Conservation (phyloP, 2,797 vertebrate species). For the Meriones psammophilus region DNA sequence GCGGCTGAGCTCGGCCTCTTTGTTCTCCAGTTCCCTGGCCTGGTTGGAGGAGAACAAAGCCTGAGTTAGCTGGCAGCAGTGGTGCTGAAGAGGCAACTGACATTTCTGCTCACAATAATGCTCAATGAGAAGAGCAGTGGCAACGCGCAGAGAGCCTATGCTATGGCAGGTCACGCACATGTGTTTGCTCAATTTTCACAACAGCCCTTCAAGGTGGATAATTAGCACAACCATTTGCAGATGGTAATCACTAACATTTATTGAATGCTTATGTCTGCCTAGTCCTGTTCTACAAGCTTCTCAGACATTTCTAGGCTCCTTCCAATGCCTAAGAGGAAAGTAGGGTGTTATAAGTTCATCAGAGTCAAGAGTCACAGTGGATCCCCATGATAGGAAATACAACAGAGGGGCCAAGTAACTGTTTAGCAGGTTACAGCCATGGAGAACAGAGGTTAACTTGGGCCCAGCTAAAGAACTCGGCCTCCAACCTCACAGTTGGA, state of each 20-base stretch:
- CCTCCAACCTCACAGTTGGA: not conserved
- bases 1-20: conserved; percentile 91
- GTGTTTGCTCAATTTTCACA: conserved; percentile 20
- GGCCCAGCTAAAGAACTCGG: not conserved
- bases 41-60: conserved; percentile 84
- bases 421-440: not conserved
- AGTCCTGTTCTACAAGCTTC: not conserved
- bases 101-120: conserved; percentile 21
- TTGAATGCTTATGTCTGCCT: conserved; percentile 26
- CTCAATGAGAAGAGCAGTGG: not conserved
- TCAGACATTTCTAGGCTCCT: not conserved
- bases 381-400: not conserved
- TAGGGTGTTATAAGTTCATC: not conserved
- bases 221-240: not conserved
- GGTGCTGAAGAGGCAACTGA: not conserved
- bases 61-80: conserved; percentile 42
- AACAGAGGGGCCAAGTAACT: not conserved
- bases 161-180: not conserved
- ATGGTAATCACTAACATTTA: conserved; percentile 8
- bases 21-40: conserved; percentile 92
- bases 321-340: not conserved
- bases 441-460: not conserved
- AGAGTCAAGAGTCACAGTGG: not conserved
- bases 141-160: not conserved
- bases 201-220: not conserved